Base-by-base conservation (phyloP, 2,888 invertebrate species). In the Ophraella communa region DNA sequence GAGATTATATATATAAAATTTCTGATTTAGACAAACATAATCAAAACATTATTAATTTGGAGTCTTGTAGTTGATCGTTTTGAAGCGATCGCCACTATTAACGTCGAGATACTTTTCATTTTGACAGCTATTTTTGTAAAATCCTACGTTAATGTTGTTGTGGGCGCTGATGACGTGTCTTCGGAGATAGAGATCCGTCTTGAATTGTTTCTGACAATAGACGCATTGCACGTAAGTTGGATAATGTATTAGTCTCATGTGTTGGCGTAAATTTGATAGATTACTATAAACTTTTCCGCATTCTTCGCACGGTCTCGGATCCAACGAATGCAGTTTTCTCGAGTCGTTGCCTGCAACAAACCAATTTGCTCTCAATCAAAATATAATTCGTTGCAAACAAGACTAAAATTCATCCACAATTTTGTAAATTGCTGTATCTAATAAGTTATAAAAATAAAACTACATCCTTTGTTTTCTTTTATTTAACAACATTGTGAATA, bases 281-380 rank as follows among this genome's bases (percentile, higher is more conserved):
- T 87, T 88, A 83, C 87, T 87, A 84, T 88, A 88, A 77, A 87
- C 85, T 78, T 87, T 85, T 77, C 86, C 86, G 83, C 88, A 88
- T 79, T 86, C 86, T 75, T 85, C 86, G 82, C 88, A 88, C 70
- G 87, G 87, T 78, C 87, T 84, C 72, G 84, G 84, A 75, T 83
- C 83, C 82, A 84, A 80, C 71, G 83, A 83, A 74, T 83, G 83
- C 73, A 83, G 80, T 74, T 81, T 82, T 73, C 81, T 79, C 71
- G 74, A 79, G 79, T 82, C 81, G 74, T 78, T 81, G 82, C 83
- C 78, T 78, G 76, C 77, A 77, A 77, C 78, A 77, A 73, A 74
- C 68, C 73, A 72, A 68, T 67, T 60, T 66, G 61, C 23, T 52
- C 33, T 8, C 42, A 56, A 47, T 21, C 20, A 42, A 66, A 62